Conservation (phyloP, 2,888 invertebrate genomes). For the Vesta saturnalis region DNA sequence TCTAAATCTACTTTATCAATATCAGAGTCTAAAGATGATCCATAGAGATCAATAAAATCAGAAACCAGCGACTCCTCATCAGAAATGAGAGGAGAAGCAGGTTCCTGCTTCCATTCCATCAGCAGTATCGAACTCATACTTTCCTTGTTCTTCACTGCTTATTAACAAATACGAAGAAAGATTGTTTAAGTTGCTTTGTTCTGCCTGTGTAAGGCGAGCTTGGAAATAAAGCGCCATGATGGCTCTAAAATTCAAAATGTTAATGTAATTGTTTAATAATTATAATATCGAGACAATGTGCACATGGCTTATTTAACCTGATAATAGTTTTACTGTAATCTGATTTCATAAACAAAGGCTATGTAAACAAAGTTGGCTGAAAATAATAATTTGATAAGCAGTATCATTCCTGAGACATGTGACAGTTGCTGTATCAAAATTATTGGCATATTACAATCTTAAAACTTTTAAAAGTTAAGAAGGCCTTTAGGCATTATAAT, state of each 20-base stretch:
- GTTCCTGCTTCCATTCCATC: constrained; percentile 66
- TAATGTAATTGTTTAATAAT: not conserved
- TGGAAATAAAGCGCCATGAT: constrained; percentile 80
- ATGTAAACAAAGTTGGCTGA: too few relatives aligned
- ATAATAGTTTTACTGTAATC: too few relatives aligned
- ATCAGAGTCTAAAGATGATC: constrained; percentile 50
- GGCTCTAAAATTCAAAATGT: constrained; percentile 73
- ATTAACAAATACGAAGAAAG: constrained; percentile 48
- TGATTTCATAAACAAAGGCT: too few relatives aligned
- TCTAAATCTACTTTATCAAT: constrained; percentile 44
- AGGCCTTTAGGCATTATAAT: not conserved
- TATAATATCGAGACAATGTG: not conserved
- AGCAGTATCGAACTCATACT: constrained; percentile 53
- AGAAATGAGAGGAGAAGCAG: constrained; percentile 64
- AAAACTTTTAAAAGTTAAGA: not conserved
- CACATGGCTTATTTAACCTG: not conserved
- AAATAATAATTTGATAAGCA: too few relatives aligned
- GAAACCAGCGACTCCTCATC: constrained; percentile 55
- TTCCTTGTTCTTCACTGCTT: constrained; percentile 40
- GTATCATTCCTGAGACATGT: too few relatives aligned
- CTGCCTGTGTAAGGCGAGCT: constrained; percentile 72
- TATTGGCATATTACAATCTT: not conserved
- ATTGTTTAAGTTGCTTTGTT: constrained; percentile 51
- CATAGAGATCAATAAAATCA: constrained; percentile 54
- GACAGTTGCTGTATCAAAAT: not conserved